Percentiles rank a stretch among this genome's conserved stretches.
phyloP scores from a whole-genome alignment of 2,113 vertebrate genomes.

The Arothron firmamentum region DNA sequence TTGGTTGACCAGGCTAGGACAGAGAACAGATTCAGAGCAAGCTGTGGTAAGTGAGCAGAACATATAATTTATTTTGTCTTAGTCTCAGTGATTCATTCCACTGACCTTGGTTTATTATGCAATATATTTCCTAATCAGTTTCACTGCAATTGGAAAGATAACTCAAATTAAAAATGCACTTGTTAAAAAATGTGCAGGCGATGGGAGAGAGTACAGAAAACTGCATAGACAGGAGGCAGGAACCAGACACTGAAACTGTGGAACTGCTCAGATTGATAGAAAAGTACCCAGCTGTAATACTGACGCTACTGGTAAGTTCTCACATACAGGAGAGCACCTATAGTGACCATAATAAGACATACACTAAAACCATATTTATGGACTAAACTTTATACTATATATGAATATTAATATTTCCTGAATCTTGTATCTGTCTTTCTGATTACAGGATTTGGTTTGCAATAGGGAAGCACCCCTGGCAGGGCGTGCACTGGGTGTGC shows the following conservation, averaged over 20 bases:
- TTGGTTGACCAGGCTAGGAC: constrained; percentile 77
- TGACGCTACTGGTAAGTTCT: constrained; percentile 83
- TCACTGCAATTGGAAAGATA: neutral
- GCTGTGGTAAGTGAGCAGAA: neutral
- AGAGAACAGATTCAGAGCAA: constrained; percentile 27
- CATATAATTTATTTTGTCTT: neutral
- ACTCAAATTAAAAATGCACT: neutral
- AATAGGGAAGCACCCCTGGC: constrained; percentile 73
- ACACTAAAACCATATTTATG: too few relatives aligned
- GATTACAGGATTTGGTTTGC: constrained; percentile 78
- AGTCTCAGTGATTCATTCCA: neutral
- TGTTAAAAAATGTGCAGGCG: constrained; percentile 3
- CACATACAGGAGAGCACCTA: neutral
- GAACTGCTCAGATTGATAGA: constrained; percentile 77
- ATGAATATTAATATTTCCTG: neutral
- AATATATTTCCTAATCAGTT: neutral
- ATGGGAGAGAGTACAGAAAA: constrained; percentile 6
- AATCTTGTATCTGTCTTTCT: constrained; percentile 1
- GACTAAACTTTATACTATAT: too few relatives aligned
- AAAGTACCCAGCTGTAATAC: constrained; percentile 73
- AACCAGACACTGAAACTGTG: constrained; percentile 43
- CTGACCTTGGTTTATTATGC: neutral
- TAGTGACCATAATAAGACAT: neutral
- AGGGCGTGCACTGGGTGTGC: constrained; percentile 70
- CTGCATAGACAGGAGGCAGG: constrained; percentile 8